Conservation (phyloP, 1,140 invertebrate genomes). For the Halesus radiatus region DNA sequence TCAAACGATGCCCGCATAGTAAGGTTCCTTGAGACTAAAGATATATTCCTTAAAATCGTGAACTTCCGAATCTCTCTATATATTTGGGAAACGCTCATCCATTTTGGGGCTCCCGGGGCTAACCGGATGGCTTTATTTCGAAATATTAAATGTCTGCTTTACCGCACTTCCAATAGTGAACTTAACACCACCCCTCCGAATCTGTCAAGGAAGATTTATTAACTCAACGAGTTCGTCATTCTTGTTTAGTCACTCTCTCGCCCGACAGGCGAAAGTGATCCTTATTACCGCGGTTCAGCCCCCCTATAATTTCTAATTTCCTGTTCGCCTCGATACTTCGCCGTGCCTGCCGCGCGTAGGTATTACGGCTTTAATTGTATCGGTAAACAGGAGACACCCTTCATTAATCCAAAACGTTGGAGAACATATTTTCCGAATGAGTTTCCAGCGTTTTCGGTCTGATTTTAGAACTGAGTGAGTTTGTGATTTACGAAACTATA, state of each 20-base stretch:
- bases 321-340: background rate
- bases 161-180: background rate
- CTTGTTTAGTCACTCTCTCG: slow-evolving; percentile 26
- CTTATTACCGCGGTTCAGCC: background rate
- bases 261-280: slow-evolving; percentile 22
- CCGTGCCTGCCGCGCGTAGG: too few relatives aligned
- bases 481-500: background rate
- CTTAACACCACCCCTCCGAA: background rate
- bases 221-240: slow-evolving; percentile 32
- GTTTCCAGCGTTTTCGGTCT: background rate
- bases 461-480: too few relatives aligned
- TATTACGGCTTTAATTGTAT: slow-evolving; percentile 8
- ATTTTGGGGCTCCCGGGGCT: too few relatives aligned
- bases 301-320: slow-evolving; percentile 30
- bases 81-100: too few relatives aligned
- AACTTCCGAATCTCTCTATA: too few relatives aligned
- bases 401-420: background rate
- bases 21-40: too few relatives aligned
- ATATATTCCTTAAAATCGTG: too few relatives aligned
- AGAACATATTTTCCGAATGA: background rate
- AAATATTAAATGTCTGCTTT: too few relatives aligned
- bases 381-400: slow-evolving; percentile 4
- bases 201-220: slow-evolving; percentile 37
- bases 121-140: too few relatives aligned
- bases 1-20: too few relatives aligned